A percentile compares a stretch with the other conserved stretches of the same genome.
phyloP scores from a whole-genome alignment of 2,113 vertebrate species.

The Tragelaphus buxtoni region DNA sequence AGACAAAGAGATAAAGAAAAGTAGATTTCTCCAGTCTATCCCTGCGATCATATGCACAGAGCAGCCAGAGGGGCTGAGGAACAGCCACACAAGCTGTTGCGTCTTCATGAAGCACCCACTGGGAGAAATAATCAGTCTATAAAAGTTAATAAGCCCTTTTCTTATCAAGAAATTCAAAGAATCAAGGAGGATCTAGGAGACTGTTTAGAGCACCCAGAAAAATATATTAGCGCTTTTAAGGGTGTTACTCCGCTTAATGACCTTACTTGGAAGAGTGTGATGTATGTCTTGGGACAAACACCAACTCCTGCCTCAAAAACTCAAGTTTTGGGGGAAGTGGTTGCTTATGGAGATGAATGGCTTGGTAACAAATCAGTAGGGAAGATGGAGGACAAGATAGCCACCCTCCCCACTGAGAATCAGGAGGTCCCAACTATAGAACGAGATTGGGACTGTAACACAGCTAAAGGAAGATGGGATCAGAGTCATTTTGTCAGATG shows the following conservation, averaged over 20 bases:
- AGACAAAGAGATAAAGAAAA: background rate
- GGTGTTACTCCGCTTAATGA: background rate
- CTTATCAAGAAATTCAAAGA: background rate
- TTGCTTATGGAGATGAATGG: background rate
- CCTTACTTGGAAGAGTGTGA: background rate
- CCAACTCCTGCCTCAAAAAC: background rate
- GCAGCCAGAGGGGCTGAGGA: background rate
- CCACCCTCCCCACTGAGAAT: background rate
- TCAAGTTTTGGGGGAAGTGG: background rate
- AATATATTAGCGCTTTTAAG: background rate
- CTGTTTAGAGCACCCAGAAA: background rate
- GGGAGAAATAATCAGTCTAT: background rate
- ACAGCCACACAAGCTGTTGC: background rate
- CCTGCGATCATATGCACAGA: background rate
- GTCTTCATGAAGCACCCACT: background rate
- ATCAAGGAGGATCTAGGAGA: background rate
- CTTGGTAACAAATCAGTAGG: background rate
- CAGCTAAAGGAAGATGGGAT: background rate
- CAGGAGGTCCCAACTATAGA: background rate
- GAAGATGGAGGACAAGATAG: background rate
- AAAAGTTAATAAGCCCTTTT: background rate
- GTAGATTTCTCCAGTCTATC: background rate
- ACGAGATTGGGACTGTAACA: background rate
- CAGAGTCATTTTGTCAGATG: background rate
- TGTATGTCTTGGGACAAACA: background rate